A percentile compares a stretch with the other conserved stretches of the same genome.
phyloP scores from a whole-genome alignment of 1,140 invertebrate species.

The Trypoxylus dichotomus region DNA sequence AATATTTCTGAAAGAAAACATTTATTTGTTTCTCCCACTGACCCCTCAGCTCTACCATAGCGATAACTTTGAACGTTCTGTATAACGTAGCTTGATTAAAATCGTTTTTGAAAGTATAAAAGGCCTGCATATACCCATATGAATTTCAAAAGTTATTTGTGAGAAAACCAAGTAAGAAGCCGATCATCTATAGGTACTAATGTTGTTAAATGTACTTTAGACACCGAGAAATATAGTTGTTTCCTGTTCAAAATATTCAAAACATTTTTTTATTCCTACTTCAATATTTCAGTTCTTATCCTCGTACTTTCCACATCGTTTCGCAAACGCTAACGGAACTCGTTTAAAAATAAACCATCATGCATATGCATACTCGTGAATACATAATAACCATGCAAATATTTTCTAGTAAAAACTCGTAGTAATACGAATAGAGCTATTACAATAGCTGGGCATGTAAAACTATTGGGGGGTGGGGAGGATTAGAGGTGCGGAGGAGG shows the following conservation, averaged over 20 bases:
- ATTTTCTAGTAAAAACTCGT: not conserved
- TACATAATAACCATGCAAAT: constrained; percentile 2
- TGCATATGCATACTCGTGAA: not conserved
- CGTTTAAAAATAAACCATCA: not conserved
- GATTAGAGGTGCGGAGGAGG: not conserved
- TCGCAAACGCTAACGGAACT: not conserved
- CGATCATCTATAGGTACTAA: no score
- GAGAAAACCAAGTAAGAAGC: no score
- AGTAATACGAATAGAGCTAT: not conserved
- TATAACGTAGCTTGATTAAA: no score
- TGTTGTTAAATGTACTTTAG: no score
- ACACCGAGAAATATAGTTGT: no score
- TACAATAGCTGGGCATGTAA: not conserved
- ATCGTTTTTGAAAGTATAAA: no score
- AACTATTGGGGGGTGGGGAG: not conserved
- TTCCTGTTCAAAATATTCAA: not conserved
- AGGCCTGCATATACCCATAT: no score
- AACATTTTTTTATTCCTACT: not conserved
- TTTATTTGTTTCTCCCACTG: no score
- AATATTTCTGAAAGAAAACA: no score
- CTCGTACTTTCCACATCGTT: not conserved
- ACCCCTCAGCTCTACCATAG: no score
- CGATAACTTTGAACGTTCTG: no score
- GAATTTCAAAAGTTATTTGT: no score
- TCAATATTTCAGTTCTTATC: not conserved